phyloP scores from a whole-genome alignment of 2,888 invertebrate species.

The Brachypalpus laphriformis region DNA sequence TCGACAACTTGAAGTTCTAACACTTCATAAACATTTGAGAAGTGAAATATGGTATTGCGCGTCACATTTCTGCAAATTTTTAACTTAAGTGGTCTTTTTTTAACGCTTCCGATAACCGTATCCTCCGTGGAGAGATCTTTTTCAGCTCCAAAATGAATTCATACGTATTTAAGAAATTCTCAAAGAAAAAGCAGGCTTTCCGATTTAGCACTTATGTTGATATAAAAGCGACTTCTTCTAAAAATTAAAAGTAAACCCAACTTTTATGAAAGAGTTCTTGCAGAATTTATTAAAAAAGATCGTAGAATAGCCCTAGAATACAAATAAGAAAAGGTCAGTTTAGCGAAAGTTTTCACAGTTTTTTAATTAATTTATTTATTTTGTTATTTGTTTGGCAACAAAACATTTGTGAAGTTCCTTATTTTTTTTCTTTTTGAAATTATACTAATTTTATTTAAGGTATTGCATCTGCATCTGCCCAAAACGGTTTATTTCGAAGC shows the following conservation, averaged over 20 bases:
- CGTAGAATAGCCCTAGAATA: neutral
- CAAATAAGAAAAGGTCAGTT: neutral
- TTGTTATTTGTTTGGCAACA: too few relatives aligned
- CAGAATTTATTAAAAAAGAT: neutral
- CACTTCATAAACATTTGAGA: neutral
- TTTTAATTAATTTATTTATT: neutral
- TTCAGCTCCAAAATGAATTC: slow-evolving; percentile 15
- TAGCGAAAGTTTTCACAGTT: neutral
- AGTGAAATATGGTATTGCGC: slow-evolving; percentile 35
- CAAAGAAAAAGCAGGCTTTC: neutral
- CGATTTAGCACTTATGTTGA: neutral
- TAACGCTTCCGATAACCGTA: slow-evolving; percentile 23
- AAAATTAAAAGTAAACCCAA: neutral
- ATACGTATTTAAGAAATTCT: slow-evolving; percentile 19
- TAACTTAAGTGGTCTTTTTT: slow-evolving; percentile 9
- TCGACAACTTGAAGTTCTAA: slow-evolving; percentile 15
- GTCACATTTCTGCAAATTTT: slow-evolving; percentile 23
- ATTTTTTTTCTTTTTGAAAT: too few relatives aligned
- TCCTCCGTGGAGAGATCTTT: slow-evolving; percentile 19
- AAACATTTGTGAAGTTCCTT: too few relatives aligned
- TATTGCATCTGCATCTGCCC: too few relatives aligned
- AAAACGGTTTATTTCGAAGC: too few relatives aligned
- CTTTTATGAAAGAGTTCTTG: neutral
- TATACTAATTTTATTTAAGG: too few relatives aligned
- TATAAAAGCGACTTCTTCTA: neutral